These are phyloP conservation scores for Illadopsis cleaveri DNA, from an alignment of 2,113 vertebrate genomes.

Conservation along the genomic window DNA sequence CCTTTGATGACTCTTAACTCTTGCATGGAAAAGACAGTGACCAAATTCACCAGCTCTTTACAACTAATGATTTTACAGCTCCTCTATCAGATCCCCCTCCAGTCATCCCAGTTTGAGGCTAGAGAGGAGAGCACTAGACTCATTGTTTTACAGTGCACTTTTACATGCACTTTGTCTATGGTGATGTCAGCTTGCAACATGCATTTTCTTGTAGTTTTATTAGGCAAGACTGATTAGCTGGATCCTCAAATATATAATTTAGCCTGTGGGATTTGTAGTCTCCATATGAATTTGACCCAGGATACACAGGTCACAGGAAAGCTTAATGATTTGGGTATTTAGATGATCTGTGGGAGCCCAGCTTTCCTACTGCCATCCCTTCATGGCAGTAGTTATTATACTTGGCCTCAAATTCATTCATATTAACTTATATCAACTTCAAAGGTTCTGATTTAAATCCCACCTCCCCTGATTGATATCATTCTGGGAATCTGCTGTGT, in stretches of 20 bases:
- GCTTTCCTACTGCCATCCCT: not conserved
- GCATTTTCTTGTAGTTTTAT: slow-evolving; percentile 40
- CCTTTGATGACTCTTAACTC: not conserved
- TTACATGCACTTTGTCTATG: not conserved
- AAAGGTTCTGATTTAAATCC: not conserved
- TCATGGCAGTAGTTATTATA: not conserved
- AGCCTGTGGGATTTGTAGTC: slow-evolving; percentile 8
- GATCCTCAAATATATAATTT: slow-evolving; percentile 28
- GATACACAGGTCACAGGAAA: slow-evolving; percentile 25
- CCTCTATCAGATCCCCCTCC: slow-evolving; percentile 11
- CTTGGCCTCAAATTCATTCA: not conserved
- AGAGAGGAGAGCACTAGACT: not conserved
- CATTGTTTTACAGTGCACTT: not conserved
- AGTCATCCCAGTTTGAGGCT: not conserved
- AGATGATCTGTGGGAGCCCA: not conserved
- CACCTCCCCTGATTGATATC: not conserved
- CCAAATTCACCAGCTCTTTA: not conserved
- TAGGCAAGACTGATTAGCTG: slow-evolving; percentile 27
- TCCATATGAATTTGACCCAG: slow-evolving; percentile 22
- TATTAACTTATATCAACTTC: not conserved
- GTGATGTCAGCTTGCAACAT: not conserved
- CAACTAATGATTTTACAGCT: slow-evolving; percentile 43
- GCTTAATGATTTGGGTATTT: slow-evolving; percentile 10
- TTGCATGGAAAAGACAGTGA: not conserved
- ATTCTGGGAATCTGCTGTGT: not conserved